phyloP scores from a whole-genome alignment of 2,888 invertebrate genomes.

The Melieria crassipennis region DNA sequence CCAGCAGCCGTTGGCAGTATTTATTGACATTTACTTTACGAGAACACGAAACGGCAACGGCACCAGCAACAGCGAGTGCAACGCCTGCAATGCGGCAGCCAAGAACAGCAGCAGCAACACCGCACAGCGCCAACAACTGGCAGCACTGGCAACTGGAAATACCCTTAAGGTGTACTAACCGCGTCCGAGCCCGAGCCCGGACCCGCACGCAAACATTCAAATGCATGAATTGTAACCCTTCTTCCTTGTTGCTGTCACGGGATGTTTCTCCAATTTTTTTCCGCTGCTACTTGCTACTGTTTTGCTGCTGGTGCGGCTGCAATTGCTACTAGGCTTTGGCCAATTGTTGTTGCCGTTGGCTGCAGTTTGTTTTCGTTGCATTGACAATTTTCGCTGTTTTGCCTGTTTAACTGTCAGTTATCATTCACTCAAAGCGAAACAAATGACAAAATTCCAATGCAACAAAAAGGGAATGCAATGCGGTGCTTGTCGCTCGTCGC shows the following conservation, averaged over 20 bases:
- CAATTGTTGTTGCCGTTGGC: conserved; percentile 11
- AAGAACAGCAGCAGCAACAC: too few relatives aligned
- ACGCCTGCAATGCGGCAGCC: background rate
- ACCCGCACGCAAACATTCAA: conserved; percentile 6
- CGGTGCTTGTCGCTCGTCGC: conserved; percentile 2
- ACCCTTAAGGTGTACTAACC: conserved; percentile 3
- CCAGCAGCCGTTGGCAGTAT: conserved; percentile 49
- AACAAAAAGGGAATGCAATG: conserved; percentile 9
- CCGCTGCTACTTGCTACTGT: conserved; percentile 9
- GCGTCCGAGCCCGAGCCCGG: background rate
- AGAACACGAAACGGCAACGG: conserved; percentile 42
- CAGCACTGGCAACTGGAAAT: conserved; percentile 7
- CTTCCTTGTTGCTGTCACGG: conserved; percentile 10
- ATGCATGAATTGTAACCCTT: conserved; percentile 19
- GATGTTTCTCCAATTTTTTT: background rate
- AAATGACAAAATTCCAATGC: conserved; percentile 22
- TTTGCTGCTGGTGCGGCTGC: background rate
- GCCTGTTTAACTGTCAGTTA: conserved; percentile 57
- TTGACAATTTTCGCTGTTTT: conserved; percentile 42
- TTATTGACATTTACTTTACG: conserved; percentile 55
- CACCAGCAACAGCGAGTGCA: conserved; percentile 33
- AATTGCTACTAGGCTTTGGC: background rate
- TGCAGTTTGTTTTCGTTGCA: conserved; percentile 25
- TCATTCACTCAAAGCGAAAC: conserved; percentile 52
- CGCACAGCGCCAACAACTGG: too few relatives aligned